Percentiles rank a stretch among this genome's conserved stretches.
These are phyloP conservation scores for Xenops minutus DNA, from an alignment of 2,797 vertebrate species.

Conservation along the genomic window DNA sequence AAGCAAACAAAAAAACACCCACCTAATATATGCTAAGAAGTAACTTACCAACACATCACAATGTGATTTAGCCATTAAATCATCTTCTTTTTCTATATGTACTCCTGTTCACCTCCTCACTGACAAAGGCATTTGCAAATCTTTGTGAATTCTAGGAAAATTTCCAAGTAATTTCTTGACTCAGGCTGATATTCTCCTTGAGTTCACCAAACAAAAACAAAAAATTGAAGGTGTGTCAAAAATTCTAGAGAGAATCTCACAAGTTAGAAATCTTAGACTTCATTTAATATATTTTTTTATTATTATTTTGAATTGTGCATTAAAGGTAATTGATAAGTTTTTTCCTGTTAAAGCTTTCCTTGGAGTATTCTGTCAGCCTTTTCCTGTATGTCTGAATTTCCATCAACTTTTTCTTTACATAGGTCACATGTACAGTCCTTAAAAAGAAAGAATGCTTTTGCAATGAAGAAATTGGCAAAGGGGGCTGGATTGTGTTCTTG, in stretches of 20 bases:
- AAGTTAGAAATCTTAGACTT: not conserved
- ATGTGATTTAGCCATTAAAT: not conserved
- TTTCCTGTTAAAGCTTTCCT: not conserved
- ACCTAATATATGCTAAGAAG: not conserved
- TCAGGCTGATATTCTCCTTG: not conserved
- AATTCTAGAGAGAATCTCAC: not conserved
- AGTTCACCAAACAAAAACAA: not conserved
- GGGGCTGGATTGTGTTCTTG: not conserved
- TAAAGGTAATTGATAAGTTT: not conserved
- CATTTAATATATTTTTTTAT: not conserved
- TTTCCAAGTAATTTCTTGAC: not conserved
- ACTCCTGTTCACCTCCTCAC: not conserved
- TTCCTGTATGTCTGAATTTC: not conserved
- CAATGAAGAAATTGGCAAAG: not conserved
- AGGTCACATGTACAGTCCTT: not conserved
- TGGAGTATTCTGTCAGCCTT: not conserved
- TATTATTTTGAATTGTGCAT: not conserved
- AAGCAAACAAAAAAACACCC: not conserved
- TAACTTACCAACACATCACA: not conserved
- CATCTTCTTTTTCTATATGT: not conserved
- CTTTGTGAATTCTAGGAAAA: not conserved
- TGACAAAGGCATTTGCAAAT: not conserved
- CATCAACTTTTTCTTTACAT: not conserved
- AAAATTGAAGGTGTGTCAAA: not conserved
- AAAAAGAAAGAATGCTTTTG: not conserved